A percentile compares a stretch with the other conserved stretches of the same genome.
These are phyloP conservation scores for Xenopus laevis DNA, from an alignment of 2,113 vertebrate genomes.

Conservation along the genomic window DNA sequence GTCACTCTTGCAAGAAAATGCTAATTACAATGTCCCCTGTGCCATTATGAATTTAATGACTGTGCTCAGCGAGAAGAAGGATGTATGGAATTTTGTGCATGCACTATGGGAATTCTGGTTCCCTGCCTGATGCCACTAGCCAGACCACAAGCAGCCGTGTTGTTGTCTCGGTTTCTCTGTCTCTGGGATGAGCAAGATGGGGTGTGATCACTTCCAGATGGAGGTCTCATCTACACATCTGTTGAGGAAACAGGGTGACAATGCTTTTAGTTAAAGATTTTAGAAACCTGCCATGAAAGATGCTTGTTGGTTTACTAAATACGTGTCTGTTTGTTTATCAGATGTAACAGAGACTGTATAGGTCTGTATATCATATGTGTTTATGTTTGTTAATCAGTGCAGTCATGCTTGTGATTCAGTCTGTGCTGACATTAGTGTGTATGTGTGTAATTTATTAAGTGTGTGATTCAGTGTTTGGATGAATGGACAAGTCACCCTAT, in stretches of 20 bases:
- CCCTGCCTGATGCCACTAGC: constrained; percentile 19
- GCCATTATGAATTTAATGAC: too few species aligned
- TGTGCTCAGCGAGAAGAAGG: not conserved
- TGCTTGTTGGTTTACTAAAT: too few species aligned
- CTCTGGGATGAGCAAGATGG: not conserved
- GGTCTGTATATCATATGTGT: not conserved
- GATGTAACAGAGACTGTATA: too few species aligned
- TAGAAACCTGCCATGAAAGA: not conserved
- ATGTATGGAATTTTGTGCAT: not conserved
- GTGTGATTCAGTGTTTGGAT: too few species aligned
- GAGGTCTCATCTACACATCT: constrained; percentile 2
- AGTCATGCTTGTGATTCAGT: too few species aligned
- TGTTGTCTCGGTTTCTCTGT: constrained; percentile 29
- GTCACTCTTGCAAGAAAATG: too few species aligned
- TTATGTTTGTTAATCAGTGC: not conserved
- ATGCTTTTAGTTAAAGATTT: not conserved
- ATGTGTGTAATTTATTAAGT: too few species aligned
- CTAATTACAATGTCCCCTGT: too few species aligned
- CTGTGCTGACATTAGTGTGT: not conserved
- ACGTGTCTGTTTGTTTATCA: too few species aligned
- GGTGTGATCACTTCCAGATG: constrained; percentile 30
- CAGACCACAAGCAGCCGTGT: constrained; percentile 39
- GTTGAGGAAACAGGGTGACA: not conserved
- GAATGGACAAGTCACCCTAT: too few species aligned
- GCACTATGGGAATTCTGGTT: not conserved